Conservation (phyloP, 2,888 invertebrate genomes). For the Oegoconia quadripuncta region DNA sequence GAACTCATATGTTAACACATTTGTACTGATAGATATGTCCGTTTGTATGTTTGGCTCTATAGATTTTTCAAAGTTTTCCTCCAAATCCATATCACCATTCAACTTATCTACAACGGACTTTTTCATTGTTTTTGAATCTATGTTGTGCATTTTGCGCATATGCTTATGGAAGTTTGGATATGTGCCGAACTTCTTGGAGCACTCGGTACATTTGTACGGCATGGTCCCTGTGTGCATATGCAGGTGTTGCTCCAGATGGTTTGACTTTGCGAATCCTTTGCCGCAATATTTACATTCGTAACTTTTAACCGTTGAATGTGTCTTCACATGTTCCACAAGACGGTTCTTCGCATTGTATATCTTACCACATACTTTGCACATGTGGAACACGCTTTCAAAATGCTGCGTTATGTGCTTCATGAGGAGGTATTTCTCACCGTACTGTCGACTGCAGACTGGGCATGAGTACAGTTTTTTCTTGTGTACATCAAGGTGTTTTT, state of each 20-base stretch:
- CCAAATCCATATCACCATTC: not conserved
- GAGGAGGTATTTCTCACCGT: conserved; percentile 64
- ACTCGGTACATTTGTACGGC: conserved; percentile 77
- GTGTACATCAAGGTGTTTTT: conserved; percentile 54
- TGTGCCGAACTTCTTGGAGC: conserved; percentile 75
- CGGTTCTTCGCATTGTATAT: conserved; percentile 66
- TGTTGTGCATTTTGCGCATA: conserved; percentile 51
- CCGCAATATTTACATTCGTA: conserved; percentile 74
- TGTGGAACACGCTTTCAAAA: conserved; percentile 55
- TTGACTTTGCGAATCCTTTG: conserved; percentile 55
- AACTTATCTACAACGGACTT: not conserved
- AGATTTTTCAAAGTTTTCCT: not conserved
- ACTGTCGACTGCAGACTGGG: conserved; percentile 76
- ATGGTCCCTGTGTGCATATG: conserved; percentile 78
- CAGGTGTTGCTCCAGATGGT: conserved; percentile 68
- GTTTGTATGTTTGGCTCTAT: not conserved
- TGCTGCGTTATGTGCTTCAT: conserved; percentile 55
- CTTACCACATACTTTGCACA: conserved; percentile 79
- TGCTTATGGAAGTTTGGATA: conserved; percentile 81
- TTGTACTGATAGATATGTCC: no score
- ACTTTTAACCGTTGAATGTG: conserved; percentile 60
- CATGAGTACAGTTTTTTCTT: conserved; percentile 61
- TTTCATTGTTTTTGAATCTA: conserved; percentile 20
- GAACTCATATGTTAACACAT: no score
- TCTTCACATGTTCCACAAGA: conserved; percentile 50